Percentiles rank a stretch among this genome's conserved stretches.
phyloP scores from a whole-genome alignment of 2,797 vertebrate genomes.

The Meriones psammophilus region DNA sequence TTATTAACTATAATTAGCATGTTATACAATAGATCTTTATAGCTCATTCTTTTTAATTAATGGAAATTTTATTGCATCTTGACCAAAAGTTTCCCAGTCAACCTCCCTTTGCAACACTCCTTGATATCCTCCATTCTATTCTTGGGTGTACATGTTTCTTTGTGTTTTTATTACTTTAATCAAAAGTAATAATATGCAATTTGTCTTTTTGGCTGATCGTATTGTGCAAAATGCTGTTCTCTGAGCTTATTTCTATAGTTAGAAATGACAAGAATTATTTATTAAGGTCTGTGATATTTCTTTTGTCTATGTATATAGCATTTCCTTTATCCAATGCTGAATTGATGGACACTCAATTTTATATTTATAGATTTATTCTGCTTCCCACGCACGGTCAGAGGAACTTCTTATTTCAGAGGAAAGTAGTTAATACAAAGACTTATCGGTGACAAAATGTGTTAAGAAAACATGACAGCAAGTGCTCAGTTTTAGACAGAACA shows the following conservation, averaged over 20 bases:
- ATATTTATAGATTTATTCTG: neutral
- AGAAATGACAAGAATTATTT: neutral
- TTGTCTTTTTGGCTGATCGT: neutral
- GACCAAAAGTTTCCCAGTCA: neutral
- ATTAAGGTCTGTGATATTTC: neutral
- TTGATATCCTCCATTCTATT: neutral
- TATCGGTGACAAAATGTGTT: neutral
- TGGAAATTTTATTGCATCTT: neutral
- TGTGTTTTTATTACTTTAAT: neutral
- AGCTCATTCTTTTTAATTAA: neutral
- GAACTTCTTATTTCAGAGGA: neutral
- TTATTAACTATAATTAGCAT: neutral
- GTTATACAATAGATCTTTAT: neutral
- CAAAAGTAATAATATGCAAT: neutral
- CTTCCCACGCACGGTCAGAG: too few relatives aligned
- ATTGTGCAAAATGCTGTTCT: neutral
- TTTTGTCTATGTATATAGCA: neutral
- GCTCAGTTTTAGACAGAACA: neutral
- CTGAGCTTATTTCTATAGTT: neutral
- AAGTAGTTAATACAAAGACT: neutral
- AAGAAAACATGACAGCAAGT: neutral
- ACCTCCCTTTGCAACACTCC: too few relatives aligned
- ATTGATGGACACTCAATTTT: neutral
- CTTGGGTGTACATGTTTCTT: neutral
- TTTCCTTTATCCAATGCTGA: neutral